These are phyloP conservation scores for Stenodera caucasica DNA, from an alignment of 2,888 invertebrate genomes.

Conservation along the genomic window DNA sequence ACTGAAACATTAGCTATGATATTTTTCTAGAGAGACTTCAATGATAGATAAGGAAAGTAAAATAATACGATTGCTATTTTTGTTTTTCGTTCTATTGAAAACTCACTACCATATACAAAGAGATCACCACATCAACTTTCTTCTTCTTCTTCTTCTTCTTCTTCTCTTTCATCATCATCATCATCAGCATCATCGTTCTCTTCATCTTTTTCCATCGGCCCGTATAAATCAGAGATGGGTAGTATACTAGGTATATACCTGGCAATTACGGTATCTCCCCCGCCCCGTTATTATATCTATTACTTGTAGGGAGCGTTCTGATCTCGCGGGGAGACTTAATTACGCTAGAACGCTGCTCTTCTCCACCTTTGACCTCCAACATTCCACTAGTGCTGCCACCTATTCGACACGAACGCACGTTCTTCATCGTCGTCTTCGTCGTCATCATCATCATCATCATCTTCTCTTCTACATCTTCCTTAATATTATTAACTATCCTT, in stretches of 20 bases:
- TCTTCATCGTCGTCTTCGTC: too few relatives aligned
- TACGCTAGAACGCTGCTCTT: slow-evolving; percentile 53
- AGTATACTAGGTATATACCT: slow-evolving; percentile 48
- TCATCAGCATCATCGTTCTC: too few relatives aligned
- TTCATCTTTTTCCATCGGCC: slow-evolving; percentile 36
- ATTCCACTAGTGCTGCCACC: slow-evolving; percentile 53
- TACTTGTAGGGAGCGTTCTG: slow-evolving; percentile 55
- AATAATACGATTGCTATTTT: not conserved
- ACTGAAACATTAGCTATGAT: not conserved
- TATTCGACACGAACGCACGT: slow-evolving; percentile 48
- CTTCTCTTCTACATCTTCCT: too few relatives aligned
- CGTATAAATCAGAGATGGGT: slow-evolving; percentile 54
- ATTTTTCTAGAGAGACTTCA: not conserved
- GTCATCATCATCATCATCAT: too few relatives aligned
- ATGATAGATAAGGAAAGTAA: not conserved
- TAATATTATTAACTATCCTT: slow-evolving; percentile 4
- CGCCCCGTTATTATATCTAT: slow-evolving; percentile 58
- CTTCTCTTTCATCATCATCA: not conserved
- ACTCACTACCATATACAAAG: not conserved
- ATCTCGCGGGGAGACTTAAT: slow-evolving; percentile 55
- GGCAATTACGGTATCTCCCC: slow-evolving; percentile 55
- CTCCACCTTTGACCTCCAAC: slow-evolving; percentile 55
- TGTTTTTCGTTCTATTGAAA: not conserved
- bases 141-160: not conserved
- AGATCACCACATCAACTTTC: too few relatives aligned